Base-by-base conservation (phyloP, 2,888 invertebrate species). In the Conus canariensis region DNA sequence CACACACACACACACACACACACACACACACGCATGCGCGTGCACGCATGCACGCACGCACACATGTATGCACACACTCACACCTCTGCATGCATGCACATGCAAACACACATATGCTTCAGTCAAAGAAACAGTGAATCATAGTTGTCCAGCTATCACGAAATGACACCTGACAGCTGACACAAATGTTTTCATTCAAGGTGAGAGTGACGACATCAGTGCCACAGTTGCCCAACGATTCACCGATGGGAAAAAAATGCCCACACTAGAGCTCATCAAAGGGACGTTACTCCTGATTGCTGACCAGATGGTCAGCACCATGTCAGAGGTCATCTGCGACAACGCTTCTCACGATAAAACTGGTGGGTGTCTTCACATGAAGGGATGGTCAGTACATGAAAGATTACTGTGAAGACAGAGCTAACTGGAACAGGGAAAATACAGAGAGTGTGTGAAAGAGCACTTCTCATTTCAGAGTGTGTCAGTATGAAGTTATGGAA, bases 291-390 rank as follows among this genome's bases (percentile, higher is more conserved):
- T 96, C 88, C 91, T 93, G 45, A 92, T 94, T 1, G 95, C 95
- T 22, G 95, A 95, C 80, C 94, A 95, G 91, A 96, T 95, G 93
- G 94, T 96, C 58, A 92, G 94, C 25, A 95, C 95, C 14, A 93
- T 96, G 77, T 93, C 95, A 45, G 96, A 96, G 88, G 94, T 94
- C 80, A 94, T 96, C 88, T 92, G 94, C 64, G 95, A 95, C 86
- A 95, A 94, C 92, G 94, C 94, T 59, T 93, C 93, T 87, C 91
- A 94, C 45, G 95, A 95, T 22, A 93, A 93, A 87, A 92, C 92
- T 91, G 94, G 94, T 95, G 91, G 86, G 90, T 45, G 45, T 86
- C 58, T 83, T 56, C n/a, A 22, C 22, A 2, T 22, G 10, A 92
- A 95, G 95, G 95, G 25, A 64, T 94, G 86, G 92, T 93, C 25